Evolutionary conservation across 2,888 invertebrate species (phyloP), one percentile per base, ranked within the genome.

Genomic region (Lithophane socia): DNA sequence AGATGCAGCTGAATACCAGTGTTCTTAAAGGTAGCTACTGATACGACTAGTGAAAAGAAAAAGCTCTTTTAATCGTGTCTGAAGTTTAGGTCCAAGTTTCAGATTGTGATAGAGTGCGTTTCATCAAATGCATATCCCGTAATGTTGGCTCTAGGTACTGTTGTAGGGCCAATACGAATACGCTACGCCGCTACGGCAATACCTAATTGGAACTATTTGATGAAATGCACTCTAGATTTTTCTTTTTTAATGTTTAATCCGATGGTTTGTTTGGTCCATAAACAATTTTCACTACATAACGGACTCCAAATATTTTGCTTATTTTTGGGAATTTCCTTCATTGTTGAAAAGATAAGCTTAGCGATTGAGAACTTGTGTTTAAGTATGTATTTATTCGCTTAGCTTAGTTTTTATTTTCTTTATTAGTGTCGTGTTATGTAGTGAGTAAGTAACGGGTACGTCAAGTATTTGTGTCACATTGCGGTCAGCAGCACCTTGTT

Each of bases 381-480:
- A 29, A n/a, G n/a, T 1, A 65, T 18, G 9, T 54, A 54, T 54
- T 12, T 13, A n/a, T 24, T 56, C 5, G 13, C 12, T 9, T 13
- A 49, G n/a, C 0, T 73, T 44, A 0, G 12, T 21, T 47, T 54
- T 54, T 54, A 24, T 66, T 56, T 56, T 21, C 12, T 56, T 63
- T 42, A 54, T 66, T 8, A 42, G 21, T 74, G n/a, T 64, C 24
- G 49, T 63, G 64, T 12, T 47, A 68, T 42, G 16, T 44, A 16
- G 12, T 74, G 49, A 49, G 5, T 66, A 49, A 7, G 7, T 52
- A 63, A 54, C 58, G 24, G n/a, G 8, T 47, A 47, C 60, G 29
- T 1, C 3, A n/a, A 37, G 42, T 60, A 79, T 83, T 60, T 56
- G 4, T 72, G 64, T 65, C 44, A 72, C 8, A 21, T 52, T 83